Evolutionary conservation across 2,113 vertebrate genomes (phyloP).

Genomic region (Chionomys nivalis): DNA sequence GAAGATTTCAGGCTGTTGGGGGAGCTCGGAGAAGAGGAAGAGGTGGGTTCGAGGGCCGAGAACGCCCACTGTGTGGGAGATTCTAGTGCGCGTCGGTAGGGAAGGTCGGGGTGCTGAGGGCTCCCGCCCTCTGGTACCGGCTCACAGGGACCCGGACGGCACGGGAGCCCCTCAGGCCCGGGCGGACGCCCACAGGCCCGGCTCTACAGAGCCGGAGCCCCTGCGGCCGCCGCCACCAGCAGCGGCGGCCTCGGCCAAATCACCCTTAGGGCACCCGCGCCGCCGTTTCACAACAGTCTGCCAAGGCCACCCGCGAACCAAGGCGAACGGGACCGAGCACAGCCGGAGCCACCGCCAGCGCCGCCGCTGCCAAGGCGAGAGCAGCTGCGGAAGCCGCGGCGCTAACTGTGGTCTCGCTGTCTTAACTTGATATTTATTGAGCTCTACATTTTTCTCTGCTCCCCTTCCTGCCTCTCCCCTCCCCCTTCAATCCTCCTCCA

Average conservation of each 20-base stretch:
- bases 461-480: too few relatives aligned
- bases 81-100: neutral
- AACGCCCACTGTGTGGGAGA: neutral
- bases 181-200: conserved; percentile 30
- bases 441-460: too few relatives aligned
- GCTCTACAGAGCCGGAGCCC: conserved; percentile 67
- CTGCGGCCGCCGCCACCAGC: conserved; percentile 76
- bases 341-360: neutral
- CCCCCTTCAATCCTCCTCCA: too few relatives aligned
- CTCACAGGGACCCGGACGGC: too few relatives aligned
- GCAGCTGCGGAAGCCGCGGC: neutral
- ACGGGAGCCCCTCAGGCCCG: neutral
- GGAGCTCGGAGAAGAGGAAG: neutral
- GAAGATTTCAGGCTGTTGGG: conserved; percentile 39
- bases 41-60: neutral
- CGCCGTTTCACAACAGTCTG: conserved; percentile 80
- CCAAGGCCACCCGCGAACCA: conserved; percentile 56
- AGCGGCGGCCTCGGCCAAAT: conserved; percentile 74
- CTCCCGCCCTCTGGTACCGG: too few relatives aligned
- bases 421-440: too few relatives aligned
- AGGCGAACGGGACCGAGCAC: neutral
- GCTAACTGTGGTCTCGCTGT: conserved; percentile 48
- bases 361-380: neutral
- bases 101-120: neutral
- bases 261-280: conserved; percentile 71